Conservation (phyloP, 2,888 invertebrate species). For the Xanthorhoe designata region DNA sequence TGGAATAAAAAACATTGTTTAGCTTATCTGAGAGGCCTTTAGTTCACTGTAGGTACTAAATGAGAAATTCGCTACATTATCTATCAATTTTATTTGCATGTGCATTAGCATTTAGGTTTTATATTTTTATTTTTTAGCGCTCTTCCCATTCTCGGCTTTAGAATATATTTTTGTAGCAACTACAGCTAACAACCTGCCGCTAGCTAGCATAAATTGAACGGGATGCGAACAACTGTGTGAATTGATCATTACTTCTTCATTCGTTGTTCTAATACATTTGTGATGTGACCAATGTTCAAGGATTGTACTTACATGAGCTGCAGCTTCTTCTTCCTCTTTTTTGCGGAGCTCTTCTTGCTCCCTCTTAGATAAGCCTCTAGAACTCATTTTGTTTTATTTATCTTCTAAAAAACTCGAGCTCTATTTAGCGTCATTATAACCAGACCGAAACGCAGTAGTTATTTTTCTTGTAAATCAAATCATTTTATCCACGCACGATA, state of each 20-base stretch:
- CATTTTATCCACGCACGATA: not conserved
- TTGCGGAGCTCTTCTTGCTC: conserved; percentile 94
- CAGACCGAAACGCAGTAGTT: not conserved
- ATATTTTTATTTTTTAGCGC: too few relatives aligned
- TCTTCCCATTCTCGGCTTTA: too few relatives aligned
- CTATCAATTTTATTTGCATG: too few relatives aligned
- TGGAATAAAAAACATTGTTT: conserved; percentile 59
- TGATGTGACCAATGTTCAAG: not conserved
- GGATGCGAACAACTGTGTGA: too few relatives aligned
- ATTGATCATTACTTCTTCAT: not conserved
- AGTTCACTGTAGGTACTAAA: not conserved
- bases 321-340: conserved; percentile 95
- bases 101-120: too few relatives aligned
- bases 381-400: conserved; percentile 79
- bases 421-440: not conserved
- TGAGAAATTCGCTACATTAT: too few relatives aligned
- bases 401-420: not conserved
- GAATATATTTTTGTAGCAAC: too few relatives aligned
- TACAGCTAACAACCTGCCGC: too few relatives aligned
- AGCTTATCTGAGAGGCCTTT: too few relatives aligned
- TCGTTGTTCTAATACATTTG: not conserved
- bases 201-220: too few relatives aligned
- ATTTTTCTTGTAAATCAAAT: not conserved
- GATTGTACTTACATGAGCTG: conserved; percentile 89
- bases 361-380: conserved; percentile 90